Conservation (phyloP, 2,797 vertebrate species). For the Myotis vivesi region DNA sequence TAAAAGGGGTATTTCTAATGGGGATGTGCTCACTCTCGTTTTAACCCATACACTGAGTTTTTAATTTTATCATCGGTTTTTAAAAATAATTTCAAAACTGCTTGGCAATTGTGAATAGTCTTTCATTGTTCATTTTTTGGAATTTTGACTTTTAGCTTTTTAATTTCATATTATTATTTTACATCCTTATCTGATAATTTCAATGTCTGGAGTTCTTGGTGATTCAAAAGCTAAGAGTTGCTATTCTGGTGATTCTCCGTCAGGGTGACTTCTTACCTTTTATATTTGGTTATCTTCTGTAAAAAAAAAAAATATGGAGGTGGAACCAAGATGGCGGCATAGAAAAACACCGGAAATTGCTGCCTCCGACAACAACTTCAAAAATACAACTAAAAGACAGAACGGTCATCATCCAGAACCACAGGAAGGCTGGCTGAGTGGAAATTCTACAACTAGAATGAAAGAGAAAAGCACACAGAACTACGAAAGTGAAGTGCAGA, state of each 20-base stretch:
- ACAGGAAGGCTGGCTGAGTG: too few relatives aligned
- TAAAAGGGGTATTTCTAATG: background rate
- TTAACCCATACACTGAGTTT: background rate
- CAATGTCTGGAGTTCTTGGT: background rate
- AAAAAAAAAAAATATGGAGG: too few relatives aligned
- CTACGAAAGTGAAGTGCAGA: too few relatives aligned
- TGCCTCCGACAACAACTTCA: too few relatives aligned
- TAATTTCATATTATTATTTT: background rate
- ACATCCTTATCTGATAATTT: background rate
- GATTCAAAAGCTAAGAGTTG: background rate
- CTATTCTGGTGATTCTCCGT: background rate
- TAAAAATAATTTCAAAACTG: background rate
- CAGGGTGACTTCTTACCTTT: background rate
- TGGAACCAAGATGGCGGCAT: too few relatives aligned
- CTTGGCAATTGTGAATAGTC: background rate
- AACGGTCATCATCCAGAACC: too few relatives aligned
- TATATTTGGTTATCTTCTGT: too few relatives aligned
- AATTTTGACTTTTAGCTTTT: background rate
- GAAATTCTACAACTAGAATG: too few relatives aligned
- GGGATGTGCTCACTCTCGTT: background rate
- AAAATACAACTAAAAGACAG: too few relatives aligned
- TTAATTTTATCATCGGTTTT: background rate
- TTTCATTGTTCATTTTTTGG: background rate
- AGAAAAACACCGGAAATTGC: too few relatives aligned
- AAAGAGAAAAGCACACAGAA: too few relatives aligned